Evolutionary conservation across 2,113 vertebrate genomes (phyloP).

Genomic region (Chloebia gouldiae): DNA sequence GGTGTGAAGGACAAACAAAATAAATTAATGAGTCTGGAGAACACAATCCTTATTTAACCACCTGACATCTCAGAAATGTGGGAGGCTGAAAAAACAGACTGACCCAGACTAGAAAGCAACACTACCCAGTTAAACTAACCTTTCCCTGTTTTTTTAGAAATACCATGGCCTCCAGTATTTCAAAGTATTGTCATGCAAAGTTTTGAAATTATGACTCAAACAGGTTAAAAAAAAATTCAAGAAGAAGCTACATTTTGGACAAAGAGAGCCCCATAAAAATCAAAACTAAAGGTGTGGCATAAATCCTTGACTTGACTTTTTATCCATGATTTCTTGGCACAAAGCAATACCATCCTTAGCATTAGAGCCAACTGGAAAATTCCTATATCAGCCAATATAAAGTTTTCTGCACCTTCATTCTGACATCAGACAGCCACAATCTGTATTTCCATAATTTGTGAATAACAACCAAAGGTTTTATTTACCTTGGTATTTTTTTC

Average conservation of each 20-base stretch:
- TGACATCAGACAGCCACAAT: not conserved
- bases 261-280: not conserved
- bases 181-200: not conserved
- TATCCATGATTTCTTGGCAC: not conserved
- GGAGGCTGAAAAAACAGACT: not conserved
- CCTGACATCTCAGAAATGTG: not conserved
- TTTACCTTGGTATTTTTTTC: not conserved
- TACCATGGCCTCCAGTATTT: not conserved
- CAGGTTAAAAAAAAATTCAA: not conserved
- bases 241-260: not conserved
- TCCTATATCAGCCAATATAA: not conserved
- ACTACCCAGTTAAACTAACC: not conserved
- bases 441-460: not conserved
- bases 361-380: not conserved
- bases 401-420: not conserved
- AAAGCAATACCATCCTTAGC: not conserved
- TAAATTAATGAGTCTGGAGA: not conserved
- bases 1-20: not conserved
- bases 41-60: not conserved
- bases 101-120: not conserved
- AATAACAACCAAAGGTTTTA: not conserved
- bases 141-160: not conserved
- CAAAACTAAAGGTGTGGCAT: not conserved
- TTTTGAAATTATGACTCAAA: not conserved
- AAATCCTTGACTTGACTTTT: not conserved